Evolutionary conservation across 2,797 vertebrate genomes (phyloP), one percentile per base, ranked within the genome.

Genomic region (Sebastiscus tertius): DNA sequence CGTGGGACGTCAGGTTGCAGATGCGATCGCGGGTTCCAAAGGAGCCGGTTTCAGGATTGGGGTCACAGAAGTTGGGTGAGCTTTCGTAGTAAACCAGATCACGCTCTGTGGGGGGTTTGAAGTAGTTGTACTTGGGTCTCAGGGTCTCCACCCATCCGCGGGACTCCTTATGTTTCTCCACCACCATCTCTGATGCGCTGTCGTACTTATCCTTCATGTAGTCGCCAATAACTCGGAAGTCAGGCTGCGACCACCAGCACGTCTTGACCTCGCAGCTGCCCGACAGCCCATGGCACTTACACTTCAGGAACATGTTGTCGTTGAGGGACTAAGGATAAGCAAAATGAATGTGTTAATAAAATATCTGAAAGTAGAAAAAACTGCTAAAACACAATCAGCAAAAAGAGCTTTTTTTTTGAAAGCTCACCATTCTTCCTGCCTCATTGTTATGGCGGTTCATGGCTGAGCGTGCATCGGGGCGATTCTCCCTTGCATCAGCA

Each of bases 381-480:
- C 4, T 14, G 12, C 16, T 20, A 13, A 18, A 64, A 62, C 31
- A 80, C 18, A 66, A 61, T 20, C 11, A 49, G n/a, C 6, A 66
- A 55, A 58, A 31, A 27, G 0, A 77, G 0, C 0, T 42, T 70
- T 34, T 18, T 52, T 49, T 26, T 79, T 8, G 4, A 29, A 62
- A 71, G 69, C 93, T 76, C 52, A 99, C 98, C 75, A 95, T 96
- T 91, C 98, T 96, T 27, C 98, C 98, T 0, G 98, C 98, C 91
- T 99, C 98, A 0, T 99, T 99, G 96, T 99, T 99, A 87, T 99
- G 98, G 34, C 98, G 96, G 92, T 99, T 99, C 98, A 99, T 99
- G 46, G 98, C 98, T 0, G 98, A 99, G 7, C 98, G 98, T 0
- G 98, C 98, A 0, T 99, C 98, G 0, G 97, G 98, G 2, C 98